Conservation (phyloP, 2,797 vertebrate genomes). For the Lagocephalus sceleratus region DNA sequence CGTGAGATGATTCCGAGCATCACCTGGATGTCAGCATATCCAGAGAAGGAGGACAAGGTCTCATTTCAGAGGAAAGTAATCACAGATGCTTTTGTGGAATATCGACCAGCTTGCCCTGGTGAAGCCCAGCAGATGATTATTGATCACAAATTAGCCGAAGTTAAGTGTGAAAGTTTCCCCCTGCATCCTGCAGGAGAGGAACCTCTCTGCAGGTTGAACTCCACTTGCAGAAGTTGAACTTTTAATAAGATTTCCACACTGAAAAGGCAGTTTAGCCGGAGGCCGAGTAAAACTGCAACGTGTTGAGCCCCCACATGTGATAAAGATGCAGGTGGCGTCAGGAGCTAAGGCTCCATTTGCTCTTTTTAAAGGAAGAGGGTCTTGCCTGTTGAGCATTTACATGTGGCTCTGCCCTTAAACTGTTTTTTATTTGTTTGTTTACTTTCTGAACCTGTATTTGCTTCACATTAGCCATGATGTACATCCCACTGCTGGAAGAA, state of each 20-base stretch:
- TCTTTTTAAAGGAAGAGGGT: slow-evolving; percentile 6
- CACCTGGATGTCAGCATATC: slow-evolving; percentile 9
- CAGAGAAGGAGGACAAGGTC: slow-evolving; percentile 4
- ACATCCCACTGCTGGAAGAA: too few relatives aligned
- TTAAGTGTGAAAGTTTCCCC: neutral
- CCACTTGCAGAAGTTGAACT: slow-evolving; percentile 10
- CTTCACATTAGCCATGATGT: slow-evolving; percentile 9
- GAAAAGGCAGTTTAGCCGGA: slow-evolving; percentile 13
- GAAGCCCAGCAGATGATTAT: neutral
- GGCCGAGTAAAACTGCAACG: slow-evolving; percentile 18
- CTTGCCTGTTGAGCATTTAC: too few relatives aligned
- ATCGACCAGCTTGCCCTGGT: slow-evolving; percentile 23
- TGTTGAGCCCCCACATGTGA: slow-evolving; percentile 12
- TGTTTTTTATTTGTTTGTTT: slow-evolving; percentile 18
- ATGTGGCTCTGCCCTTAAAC: too few relatives aligned
- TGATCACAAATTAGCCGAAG: neutral
- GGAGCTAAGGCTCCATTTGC: slow-evolving; percentile 1
- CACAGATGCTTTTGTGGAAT: slow-evolving; percentile 5
- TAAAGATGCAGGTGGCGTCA: slow-evolving; percentile 11
- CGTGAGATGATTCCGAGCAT: slow-evolving; percentile 3
- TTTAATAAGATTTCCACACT: slow-evolving; percentile 18
- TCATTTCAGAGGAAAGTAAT: slow-evolving; percentile 12
- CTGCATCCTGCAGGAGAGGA: too few relatives aligned
- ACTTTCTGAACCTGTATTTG: neutral
- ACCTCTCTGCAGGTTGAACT: slow-evolving; percentile 1